Percentiles rank a stretch among this genome's conserved stretches.
Evolutionary conservation across 2,888 invertebrate genomes (phyloP).

Genomic region (Brenthis daphne): DNA sequence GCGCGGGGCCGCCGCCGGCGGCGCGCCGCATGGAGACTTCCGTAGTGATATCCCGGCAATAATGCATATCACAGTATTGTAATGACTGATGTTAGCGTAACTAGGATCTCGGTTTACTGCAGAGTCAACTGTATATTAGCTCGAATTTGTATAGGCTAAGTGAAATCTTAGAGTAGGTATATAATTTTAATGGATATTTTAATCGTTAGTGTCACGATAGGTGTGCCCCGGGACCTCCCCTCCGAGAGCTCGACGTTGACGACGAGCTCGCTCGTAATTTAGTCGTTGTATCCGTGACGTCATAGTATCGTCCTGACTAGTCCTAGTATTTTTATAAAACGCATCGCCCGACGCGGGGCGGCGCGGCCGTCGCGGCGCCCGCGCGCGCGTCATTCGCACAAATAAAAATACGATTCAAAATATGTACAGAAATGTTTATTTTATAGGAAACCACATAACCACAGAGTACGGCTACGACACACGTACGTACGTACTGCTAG

Average conservation of each 20-base stretch:
- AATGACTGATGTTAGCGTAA: constrained; percentile 63
- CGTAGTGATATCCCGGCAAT: constrained; percentile 74
- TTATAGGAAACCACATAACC: constrained; percentile 74
- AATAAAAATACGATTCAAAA: constrained; percentile 77
- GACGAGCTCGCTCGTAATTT: constrained; percentile 19
- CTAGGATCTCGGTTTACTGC: constrained; percentile 26
- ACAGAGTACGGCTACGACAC: constrained; percentile 64
- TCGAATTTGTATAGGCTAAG: constrained; percentile 42
- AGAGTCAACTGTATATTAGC: constrained; percentile 27
- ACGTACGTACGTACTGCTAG: constrained; percentile 56
- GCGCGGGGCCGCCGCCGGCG: no score
- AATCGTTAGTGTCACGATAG: constrained; percentile 56
- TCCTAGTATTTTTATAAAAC: constrained; percentile 18
- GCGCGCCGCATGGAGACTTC: background rate
- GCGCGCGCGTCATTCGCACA: constrained; percentile 45
- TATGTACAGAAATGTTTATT: constrained; percentile 81
- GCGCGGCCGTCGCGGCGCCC: constrained; percentile 36
- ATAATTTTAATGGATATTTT: constrained; percentile 46
- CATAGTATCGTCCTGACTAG: constrained; percentile 32
- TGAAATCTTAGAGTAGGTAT: constrained; percentile 43
- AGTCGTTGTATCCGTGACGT: constrained; percentile 33
- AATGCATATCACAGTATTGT: constrained; percentile 75
- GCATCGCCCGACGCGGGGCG: constrained; percentile 10
- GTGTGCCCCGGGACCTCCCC: constrained; percentile 51
- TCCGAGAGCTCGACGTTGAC: background rate